phyloP scores from a whole-genome alignment of 2,797 vertebrate species.

The Myotis pilosus region DNA sequence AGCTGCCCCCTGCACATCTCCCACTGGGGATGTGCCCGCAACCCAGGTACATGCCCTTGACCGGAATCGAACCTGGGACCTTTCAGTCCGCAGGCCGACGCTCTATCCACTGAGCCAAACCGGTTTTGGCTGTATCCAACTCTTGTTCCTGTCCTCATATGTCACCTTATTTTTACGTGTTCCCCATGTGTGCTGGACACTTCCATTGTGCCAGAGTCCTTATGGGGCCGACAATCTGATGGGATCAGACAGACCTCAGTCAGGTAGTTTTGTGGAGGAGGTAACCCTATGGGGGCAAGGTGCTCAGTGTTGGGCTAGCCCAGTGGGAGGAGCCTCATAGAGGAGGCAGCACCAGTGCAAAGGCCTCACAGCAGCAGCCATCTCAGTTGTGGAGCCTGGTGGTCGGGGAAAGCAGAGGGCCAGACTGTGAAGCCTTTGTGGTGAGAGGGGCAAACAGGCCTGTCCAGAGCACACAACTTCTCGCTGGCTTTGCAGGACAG shows the following conservation, averaged over 20 bases:
- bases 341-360: neutral
- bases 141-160: rapidly evolving
- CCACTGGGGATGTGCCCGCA: no score
- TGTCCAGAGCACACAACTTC: rapidly evolving
- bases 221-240: rapidly evolving
- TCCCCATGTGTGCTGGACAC: rapidly evolving
- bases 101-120: no score
- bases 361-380: neutral
- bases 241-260: neutral
- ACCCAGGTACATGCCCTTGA: no score
- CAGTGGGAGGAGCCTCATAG: neutral
- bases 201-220: neutral
- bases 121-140: rapidly evolving
- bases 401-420: neutral
- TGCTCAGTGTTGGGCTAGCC: no score
- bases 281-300: rapidly evolving
- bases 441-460: neutral
- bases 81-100: no score
- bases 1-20: no score
- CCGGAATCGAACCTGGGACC: no score
- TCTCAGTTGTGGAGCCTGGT: neutral
- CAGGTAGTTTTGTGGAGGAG: neutral
- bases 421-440: neutral
- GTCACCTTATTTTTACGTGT: neutral
- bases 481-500: neutral